Evolutionary conservation across 2,888 invertebrate genomes (phyloP), one percentile per base, ranked within the genome.

Genomic region (Selenia dentaria): DNA sequence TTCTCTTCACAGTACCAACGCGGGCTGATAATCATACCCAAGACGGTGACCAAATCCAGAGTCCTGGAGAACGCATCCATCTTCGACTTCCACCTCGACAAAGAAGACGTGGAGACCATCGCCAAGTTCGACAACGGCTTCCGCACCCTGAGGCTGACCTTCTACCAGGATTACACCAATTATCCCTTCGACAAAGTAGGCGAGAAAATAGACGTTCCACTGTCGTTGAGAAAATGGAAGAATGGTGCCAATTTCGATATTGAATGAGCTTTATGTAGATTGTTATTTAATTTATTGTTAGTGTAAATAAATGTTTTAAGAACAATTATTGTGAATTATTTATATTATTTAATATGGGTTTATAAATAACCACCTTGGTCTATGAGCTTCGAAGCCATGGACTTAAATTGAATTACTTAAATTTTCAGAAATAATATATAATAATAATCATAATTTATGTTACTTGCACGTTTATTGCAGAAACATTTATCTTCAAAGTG

Each of bases 61-160:
- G 70, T 77, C 0, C 3, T 81, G 0, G 84, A 86, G 38, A 87
- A 87, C 58, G 84, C 79, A 0, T 69, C 76, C 1, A 82, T 86
- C 8, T 86, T 86, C 57, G 84, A 86, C 51, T 86, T 86, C 47
- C 51, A 62, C 18, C 55, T 87, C 3, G 74, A 79, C 27, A 32
- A 50, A 0, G 54, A 51, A 0, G 87, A 86, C 20, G 33, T 76
- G 2, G 64, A 59, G 2, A 49, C 57, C 0, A 16, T 87, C 0
- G 67, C 73, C 0, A 58, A 72, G 27, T 85, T 85, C 46, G 82
- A 87, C 51, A 67, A 62, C 14, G 76, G 74, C 0, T 83, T 57
- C 57, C 70, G 85, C 0, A 78, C 79, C 0, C 67, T 78, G 0
- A 29, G 40, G 0, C 72, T 73, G 0, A 10, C 57, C 0, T 83